Conservation (phyloP, 2,113 vertebrate genomes). For the Python bivittatus region DNA sequence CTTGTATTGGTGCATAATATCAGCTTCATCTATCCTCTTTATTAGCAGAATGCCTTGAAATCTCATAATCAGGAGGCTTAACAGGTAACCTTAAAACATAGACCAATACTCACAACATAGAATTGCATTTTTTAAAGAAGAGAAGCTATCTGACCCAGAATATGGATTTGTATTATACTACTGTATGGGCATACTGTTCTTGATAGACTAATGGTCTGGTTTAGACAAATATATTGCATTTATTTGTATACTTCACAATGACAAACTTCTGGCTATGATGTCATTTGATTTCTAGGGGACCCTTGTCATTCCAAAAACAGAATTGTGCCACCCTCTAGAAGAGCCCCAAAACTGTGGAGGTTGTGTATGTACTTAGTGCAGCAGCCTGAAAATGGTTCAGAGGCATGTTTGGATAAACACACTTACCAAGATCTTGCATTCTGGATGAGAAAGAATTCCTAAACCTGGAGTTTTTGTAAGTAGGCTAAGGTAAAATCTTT, state of each 20-base stretch:
- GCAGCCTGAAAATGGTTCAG: not conserved
- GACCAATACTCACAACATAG: not conserved
- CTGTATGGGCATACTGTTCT: not conserved
- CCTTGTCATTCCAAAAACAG: not conserved
- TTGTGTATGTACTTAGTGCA: not conserved
- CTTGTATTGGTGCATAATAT: not conserved
- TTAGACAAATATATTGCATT: not conserved
- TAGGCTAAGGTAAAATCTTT: not conserved
- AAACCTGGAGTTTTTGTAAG: not conserved
- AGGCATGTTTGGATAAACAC: not conserved
- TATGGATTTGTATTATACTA: not conserved
- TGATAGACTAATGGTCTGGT: not conserved
- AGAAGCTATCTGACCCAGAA: not conserved
- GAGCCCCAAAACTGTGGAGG: not conserved
- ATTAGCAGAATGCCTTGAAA: not conserved
- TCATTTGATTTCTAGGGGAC: not conserved
- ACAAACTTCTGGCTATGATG: not conserved
- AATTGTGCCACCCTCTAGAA: not conserved
- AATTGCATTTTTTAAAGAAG: not conserved
- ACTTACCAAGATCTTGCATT: not conserved
- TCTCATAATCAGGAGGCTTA: not conserved
- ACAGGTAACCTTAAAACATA: not conserved
- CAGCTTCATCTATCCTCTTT: not conserved
- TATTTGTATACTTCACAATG: not conserved
- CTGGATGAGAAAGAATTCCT: not conserved